Percentiles rank a stretch among this genome's conserved stretches.
Conservation (phyloP, 1,140 invertebrate genomes). For the Ladona fulva region DNA sequence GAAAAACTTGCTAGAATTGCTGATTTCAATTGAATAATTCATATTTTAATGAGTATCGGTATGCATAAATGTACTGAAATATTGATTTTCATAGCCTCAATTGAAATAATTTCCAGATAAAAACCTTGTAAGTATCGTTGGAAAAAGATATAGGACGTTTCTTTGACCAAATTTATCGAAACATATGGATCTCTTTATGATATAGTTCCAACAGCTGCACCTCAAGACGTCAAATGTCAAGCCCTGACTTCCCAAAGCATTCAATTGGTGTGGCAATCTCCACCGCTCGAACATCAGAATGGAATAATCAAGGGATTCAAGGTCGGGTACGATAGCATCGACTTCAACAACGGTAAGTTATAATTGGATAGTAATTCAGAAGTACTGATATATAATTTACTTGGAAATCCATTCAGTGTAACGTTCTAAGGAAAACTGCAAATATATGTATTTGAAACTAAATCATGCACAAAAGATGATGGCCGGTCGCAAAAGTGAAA, state of each 20-base stretch:
- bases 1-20: too few relatives aligned
- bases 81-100: not conserved
- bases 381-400: too few relatives aligned
- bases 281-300: conserved; percentile 36
- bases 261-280: conserved; percentile 40
- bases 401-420: too few relatives aligned
- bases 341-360: not conserved
- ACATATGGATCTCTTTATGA: conserved; percentile 13
- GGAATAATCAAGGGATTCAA: conserved; percentile 42
- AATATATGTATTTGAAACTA: too few relatives aligned
- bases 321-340: conserved; percentile 33
- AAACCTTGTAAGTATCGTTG: not conserved
- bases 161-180: not conserved
- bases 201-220: conserved; percentile 31
- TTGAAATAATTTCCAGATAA: not conserved
- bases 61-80: not conserved
- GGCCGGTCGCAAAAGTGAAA: too few relatives aligned
- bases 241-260: conserved; percentile 36
- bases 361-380: too few relatives aligned
- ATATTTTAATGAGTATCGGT: too few relatives aligned
- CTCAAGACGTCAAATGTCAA: conserved; percentile 30
- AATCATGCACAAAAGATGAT: too few relatives aligned
- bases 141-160: not conserved
- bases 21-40: too few relatives aligned
- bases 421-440: too few relatives aligned